Percentiles rank a stretch among this genome's conserved stretches.
Evolutionary conservation across 1,140 invertebrate genomes (phyloP).

Genomic region (Caenorhabditis remanei): DNA sequence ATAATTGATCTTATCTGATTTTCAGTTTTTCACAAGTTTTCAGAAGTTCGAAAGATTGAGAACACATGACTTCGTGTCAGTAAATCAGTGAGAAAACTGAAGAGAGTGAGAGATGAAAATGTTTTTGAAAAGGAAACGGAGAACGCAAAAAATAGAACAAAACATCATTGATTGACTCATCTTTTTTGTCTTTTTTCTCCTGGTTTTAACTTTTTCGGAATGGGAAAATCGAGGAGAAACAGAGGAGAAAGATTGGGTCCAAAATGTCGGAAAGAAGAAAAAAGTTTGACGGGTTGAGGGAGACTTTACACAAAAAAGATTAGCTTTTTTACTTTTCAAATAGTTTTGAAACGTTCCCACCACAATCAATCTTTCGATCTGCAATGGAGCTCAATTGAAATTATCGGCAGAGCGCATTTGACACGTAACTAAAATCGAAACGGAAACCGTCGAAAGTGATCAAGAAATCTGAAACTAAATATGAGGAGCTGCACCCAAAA

Average conservation of each 20-base stretch:
- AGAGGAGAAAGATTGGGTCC: background rate
- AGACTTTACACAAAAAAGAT: background rate
- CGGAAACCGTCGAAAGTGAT: background rate
- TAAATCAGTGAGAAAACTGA: constrained; percentile 5
- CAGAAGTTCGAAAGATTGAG: background rate
- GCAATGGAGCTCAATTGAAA: no score
- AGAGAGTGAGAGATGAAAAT: background rate
- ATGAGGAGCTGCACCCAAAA: background rate
- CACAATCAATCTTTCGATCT: no score
- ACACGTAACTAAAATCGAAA: background rate
- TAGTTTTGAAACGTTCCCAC: background rate
- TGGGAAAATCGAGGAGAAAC: background rate
- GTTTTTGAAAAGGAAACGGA: constrained; percentile 24
- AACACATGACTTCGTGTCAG: constrained; percentile 6
- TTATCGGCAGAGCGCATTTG: background rate
- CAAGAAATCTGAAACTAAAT: background rate
- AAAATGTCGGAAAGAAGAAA: background rate
- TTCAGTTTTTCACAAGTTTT: background rate
- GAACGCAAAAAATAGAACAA: background rate
- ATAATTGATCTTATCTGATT: background rate
- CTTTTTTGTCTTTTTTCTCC: background rate
- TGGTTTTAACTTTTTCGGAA: background rate
- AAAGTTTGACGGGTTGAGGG: background rate
- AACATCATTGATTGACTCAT: constrained; percentile 46
- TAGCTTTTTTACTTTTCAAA: background rate